A percentile compares a stretch with the other conserved stretches of the same genome.
Conservation (phyloP, 1,140 invertebrate species). For the Asbolus verrucosus region DNA sequence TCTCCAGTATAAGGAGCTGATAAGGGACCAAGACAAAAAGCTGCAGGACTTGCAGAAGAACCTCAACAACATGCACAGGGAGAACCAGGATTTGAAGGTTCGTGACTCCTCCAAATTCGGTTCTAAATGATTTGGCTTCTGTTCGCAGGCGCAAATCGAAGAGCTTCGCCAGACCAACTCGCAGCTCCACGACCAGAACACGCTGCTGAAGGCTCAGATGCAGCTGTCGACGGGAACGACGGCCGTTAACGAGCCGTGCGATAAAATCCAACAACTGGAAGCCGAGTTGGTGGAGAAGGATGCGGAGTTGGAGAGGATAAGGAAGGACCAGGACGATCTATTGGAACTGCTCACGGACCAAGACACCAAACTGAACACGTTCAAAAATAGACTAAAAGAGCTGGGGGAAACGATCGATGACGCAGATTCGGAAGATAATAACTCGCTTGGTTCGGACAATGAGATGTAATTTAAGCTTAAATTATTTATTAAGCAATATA, state of each 20-base stretch:
- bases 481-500: constrained; percentile 25
- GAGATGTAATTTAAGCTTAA: constrained; percentile 41
- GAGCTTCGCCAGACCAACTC: constrained; percentile 79
- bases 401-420: constrained; percentile 77
- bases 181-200: constrained; percentile 89
- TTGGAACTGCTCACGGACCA: constrained; percentile 87
- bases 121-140: too few species aligned
- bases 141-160: constrained; percentile 73
- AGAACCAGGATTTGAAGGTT: constrained; percentile 70
- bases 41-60: constrained; percentile 74
- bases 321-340: constrained; percentile 92
- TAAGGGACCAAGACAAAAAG: constrained; percentile 86
- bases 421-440: constrained; percentile 54
- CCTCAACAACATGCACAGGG: constrained; percentile 68
- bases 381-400: constrained; percentile 76
- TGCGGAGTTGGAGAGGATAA: constrained; percentile 76
- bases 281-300: constrained; percentile 60
- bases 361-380: constrained; percentile 79
- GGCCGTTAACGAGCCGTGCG: constrained; percentile 43
- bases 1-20: constrained; percentile 89
- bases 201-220: constrained; percentile 83
- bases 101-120: too few species aligned
- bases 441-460: constrained; percentile 55
- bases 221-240: constrained; percentile 61
- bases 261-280: constrained; percentile 58